A percentile compares a stretch with the other conserved stretches of the same genome.
Evolutionary conservation across 2,888 invertebrate species (phyloP).

Genomic region (Microdon myrmicae): DNA sequence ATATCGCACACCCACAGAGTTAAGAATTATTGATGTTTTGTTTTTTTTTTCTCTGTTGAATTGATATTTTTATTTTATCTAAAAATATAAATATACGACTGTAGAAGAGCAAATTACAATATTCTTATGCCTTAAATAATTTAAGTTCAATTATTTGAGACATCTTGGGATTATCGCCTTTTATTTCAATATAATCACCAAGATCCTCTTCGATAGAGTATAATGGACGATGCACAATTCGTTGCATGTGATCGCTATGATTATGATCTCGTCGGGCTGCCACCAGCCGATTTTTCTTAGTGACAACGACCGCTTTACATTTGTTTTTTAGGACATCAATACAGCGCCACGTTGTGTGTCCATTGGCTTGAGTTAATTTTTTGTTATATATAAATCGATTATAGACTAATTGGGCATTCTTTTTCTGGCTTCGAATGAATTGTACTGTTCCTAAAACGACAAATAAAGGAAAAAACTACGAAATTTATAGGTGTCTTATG

Average conservation of each 20-base stretch:
- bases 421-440: constrained; percentile 68
- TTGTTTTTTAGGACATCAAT: constrained; percentile 65
- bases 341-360: constrained; percentile 67
- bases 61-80: too few relatives aligned
- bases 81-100: too few relatives aligned
- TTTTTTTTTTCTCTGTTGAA: too few relatives aligned
- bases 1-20: too few relatives aligned
- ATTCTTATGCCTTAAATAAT: too few relatives aligned
- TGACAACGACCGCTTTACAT: constrained; percentile 66
- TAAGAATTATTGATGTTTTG: too few relatives aligned
- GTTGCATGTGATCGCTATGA: constrained; percentile 60
- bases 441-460: constrained; percentile 58
- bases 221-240: constrained; percentile 64
- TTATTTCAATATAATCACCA: constrained; percentile 64
- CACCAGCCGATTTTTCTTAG: constrained; percentile 62
- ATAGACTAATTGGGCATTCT: constrained; percentile 67
- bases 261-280: constrained; percentile 63
- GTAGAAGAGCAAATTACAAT: too few relatives aligned
- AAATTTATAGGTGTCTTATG: constrained; percentile 6
- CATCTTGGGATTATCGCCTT: constrained; percentile 61
- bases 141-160: constrained; percentile 56
- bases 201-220: constrained; percentile 64
- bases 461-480: constrained; percentile 29
- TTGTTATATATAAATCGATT: constrained; percentile 67
- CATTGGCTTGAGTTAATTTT: constrained; percentile 67